Percentiles rank a stretch among this genome's conserved stretches.
Evolutionary conservation across 2,797 vertebrate genomes (phyloP).

Genomic region (Mormyrus proboscirostris): DNA sequence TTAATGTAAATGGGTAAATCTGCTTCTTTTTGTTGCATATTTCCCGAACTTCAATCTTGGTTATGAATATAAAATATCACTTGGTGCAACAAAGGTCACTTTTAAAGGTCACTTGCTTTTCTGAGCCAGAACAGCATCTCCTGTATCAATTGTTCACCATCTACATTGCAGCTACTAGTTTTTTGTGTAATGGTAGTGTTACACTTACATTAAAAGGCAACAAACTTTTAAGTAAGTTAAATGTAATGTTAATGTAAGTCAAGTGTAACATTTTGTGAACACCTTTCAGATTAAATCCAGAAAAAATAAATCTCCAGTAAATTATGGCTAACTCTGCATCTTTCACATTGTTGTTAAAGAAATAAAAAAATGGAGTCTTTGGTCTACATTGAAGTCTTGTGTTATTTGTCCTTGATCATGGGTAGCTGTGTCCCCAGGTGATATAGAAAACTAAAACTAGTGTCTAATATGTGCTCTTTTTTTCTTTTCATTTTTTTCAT

Average conservation of each 20-base stretch:
- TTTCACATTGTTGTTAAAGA: neutral
- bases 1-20: neutral
- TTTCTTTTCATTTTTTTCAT: no score
- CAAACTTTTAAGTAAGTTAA: neutral
- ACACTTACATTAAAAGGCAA: neutral
- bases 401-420: neutral
- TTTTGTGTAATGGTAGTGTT: neutral
- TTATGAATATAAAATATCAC: neutral
- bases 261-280: neutral
- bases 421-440: neutral
- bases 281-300: neutral
- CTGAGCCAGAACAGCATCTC: neutral
- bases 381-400: neutral
- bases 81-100: neutral
- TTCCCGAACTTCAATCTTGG: neutral
- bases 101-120: constrained; percentile 4
- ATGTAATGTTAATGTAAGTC: neutral
- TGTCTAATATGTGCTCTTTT: neutral
- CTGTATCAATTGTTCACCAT: neutral
- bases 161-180: neutral
- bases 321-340: neutral
- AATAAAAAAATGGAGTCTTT: neutral
- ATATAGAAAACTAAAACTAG: neutral
- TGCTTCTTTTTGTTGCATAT: neutral
- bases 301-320: neutral